These are phyloP conservation scores for Pocillopora meandrina DNA, from an alignment of 92 coral and sea anemone species.

Conservation along the genomic window DNA sequence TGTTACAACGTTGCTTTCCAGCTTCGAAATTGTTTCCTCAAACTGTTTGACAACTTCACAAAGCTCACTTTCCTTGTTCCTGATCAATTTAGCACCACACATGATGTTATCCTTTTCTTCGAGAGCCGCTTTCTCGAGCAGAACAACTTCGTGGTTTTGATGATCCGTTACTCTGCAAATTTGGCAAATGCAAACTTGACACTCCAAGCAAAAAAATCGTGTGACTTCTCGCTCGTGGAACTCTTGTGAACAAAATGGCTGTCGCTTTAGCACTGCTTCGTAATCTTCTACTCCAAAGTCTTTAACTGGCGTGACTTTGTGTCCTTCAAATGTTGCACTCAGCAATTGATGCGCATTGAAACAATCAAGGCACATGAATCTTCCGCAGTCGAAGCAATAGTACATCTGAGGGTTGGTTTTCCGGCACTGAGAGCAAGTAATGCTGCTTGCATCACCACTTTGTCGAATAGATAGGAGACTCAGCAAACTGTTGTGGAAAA, in stretches of 20 bases:
- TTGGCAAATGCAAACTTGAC: too few relatives aligned
- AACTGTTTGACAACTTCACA: not conserved
- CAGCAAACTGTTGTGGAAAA: not conserved
- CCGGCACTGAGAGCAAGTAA: not conserved
- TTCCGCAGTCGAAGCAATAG: constrained; percentile 43
- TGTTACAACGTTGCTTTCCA: not conserved
- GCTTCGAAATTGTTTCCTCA: not conserved
- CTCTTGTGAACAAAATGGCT: constrained; percentile 15
- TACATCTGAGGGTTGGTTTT: not conserved
- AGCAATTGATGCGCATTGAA: constrained; percentile 31
- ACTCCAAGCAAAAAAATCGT: not conserved
- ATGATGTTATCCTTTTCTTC: not conserved
- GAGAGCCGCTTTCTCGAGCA: not conserved
- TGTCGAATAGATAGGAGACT: constrained; percentile 15
- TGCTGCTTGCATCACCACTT: constrained; percentile 11
- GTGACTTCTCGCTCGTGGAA: constrained; percentile 26
- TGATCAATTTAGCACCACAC: not conserved
- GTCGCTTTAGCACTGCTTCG: constrained; percentile 11
- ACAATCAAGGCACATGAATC: constrained; percentile 34
- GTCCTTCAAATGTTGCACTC: not conserved
- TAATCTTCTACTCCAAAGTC: constrained; percentile 16
- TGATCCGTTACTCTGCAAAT: not conserved
- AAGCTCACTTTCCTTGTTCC: not conserved
- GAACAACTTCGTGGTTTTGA: not conserved
- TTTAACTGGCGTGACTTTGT: constrained; percentile 15